phyloP scores from a whole-genome alignment of 2,888 invertebrate species.

The Athalia cordata region DNA sequence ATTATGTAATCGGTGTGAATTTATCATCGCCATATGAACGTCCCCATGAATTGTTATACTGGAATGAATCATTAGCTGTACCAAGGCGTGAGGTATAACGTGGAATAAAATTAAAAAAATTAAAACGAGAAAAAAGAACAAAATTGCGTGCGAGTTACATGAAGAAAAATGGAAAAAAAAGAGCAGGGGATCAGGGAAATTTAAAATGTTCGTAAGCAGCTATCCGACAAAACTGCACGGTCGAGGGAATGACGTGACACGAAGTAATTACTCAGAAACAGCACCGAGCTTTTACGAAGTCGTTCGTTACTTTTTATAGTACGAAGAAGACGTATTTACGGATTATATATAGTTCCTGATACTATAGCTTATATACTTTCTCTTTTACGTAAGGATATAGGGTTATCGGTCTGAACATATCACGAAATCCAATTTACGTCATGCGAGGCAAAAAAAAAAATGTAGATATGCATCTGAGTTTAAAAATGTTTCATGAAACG shows the following conservation, averaged over 20 bases:
- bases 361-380: constrained; percentile 1
- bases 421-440: constrained; percentile 20
- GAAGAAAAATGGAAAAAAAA: too few species aligned
- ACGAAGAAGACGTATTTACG: constrained; percentile 19
- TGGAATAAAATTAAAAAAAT: too few species aligned
- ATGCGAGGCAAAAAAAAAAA: too few species aligned
- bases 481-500: too few species aligned
- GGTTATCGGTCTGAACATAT: not conserved
- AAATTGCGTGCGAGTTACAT: too few species aligned
- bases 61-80: too few species aligned
- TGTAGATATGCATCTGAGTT: too few species aligned
- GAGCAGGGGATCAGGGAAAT: not conserved
- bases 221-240: not conserved
- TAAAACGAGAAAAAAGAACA: too few species aligned
- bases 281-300: constrained; percentile 9
- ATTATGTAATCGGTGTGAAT: not conserved
- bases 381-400: not conserved
- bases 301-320: constrained; percentile 27
- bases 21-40: not conserved
- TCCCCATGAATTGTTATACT: not conserved
- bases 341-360: not conserved
- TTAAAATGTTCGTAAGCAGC: not conserved
- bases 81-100: too few species aligned
- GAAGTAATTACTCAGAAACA: constrained; percentile 32
- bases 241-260: constrained; percentile 27